Evolutionary conservation across 2,797 vertebrate genomes (phyloP).

Genomic region (Decapterus maruadsi): DNA sequence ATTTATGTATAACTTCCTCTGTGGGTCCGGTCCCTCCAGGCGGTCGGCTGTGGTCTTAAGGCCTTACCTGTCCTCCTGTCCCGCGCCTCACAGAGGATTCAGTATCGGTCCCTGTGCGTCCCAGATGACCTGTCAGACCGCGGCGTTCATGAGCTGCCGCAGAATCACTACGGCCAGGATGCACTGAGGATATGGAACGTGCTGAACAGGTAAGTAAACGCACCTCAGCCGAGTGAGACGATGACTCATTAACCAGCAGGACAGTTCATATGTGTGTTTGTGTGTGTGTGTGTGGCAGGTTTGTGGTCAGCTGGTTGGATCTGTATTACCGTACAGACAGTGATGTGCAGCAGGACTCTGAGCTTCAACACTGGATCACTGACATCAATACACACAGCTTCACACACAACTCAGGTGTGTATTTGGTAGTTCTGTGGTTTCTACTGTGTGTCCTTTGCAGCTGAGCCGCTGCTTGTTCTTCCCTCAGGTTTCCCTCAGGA

Average conservation of each 20-base stretch:
- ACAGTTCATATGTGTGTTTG: no score
- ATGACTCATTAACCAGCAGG: no score
- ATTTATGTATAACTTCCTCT: no score
- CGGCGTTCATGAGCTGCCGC: conserved; percentile 80
- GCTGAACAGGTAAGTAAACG: conserved; percentile 80
- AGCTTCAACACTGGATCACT: conserved; percentile 88
- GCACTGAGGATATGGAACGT: conserved; percentile 84
- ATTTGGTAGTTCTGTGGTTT: neutral
- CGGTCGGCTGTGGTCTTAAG: conserved; percentile 78
- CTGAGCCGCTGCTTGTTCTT: neutral
- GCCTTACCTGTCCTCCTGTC: conserved; percentile 80
- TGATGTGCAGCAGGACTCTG: conserved; percentile 77
- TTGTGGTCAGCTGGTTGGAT: conserved; percentile 81
- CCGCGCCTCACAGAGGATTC: conserved; percentile 70
- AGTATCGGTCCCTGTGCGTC: conserved; percentile 83
- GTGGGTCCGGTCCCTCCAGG: conserved; percentile 66
- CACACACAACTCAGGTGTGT: conserved; percentile 78
- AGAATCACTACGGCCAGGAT: conserved; percentile 86
- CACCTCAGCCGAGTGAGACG: neutral
- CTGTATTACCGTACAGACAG: conserved; percentile 83
- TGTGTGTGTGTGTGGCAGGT: conserved; percentile 77
- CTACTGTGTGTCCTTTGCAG: no score
- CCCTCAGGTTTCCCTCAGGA: conserved; percentile 82
- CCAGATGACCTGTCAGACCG: conserved; percentile 85
- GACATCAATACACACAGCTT: conserved; percentile 88